Percentiles rank a stretch among this genome's conserved stretches.
Conservation (phyloP, 2,113 vertebrate genomes). For the Ascaphus truei region DNA sequence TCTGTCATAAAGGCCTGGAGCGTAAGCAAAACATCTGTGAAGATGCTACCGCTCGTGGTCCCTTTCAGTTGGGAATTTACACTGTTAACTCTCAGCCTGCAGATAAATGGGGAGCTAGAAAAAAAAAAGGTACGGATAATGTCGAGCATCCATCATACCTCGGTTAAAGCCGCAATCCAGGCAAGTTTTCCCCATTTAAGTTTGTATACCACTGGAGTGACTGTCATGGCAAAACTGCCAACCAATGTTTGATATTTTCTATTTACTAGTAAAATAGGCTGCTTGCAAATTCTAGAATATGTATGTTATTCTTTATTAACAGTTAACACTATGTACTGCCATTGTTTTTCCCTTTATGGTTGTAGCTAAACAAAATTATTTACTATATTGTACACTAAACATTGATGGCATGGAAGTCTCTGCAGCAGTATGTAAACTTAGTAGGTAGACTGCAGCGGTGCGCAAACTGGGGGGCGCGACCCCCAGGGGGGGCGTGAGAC, state of each 20-base stretch:
- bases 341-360: neutral
- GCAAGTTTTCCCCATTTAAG: too few species aligned
- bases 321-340: too few species aligned
- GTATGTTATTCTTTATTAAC: too few species aligned
- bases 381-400: neutral
- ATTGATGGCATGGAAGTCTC: neutral
- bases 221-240: too few species aligned
- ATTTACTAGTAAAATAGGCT: too few species aligned
- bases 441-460: too few species aligned
- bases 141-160: neutral
- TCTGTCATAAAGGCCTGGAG: neutral
- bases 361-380: neutral
- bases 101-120: constrained; percentile 31
- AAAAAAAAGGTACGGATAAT: neutral
- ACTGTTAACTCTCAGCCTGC: constrained; percentile 4
- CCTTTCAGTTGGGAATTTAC: constrained; percentile 1
- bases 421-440: neutral
- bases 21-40: constrained; percentile 10
- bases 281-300: too few species aligned
- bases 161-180: neutral
- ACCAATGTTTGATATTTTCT: too few species aligned
- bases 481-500: too few species aligned
- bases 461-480: too few species aligned
- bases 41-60: neutral
- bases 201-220: too few species aligned